Evolutionary conservation across 2,888 invertebrate species (phyloP).

Genomic region (Hedychridium roseum): DNA sequence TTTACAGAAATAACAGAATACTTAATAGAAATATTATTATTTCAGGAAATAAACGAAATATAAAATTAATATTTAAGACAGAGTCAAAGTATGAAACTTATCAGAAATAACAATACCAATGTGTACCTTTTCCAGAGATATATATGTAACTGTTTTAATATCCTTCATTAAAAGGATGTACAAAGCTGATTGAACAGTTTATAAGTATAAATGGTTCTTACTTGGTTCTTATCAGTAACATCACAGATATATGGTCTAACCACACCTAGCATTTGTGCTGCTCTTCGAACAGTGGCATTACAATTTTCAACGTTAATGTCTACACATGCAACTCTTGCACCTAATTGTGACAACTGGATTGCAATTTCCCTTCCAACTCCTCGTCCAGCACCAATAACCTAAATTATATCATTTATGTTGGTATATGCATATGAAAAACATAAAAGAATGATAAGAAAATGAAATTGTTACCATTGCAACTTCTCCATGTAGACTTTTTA

Average conservation of each 20-base stretch:
- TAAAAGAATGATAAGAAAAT: neutral
- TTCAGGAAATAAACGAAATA: too few relatives aligned
- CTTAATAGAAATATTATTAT: too few relatives aligned
- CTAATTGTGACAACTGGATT: constrained; percentile 68
- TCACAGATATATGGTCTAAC: constrained; percentile 68
- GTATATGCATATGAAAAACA: constrained; percentile 6
- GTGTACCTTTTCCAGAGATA: neutral
- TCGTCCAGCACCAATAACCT: constrained; percentile 77
- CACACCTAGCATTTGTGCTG: constrained; percentile 64
- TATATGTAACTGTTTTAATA: too few relatives aligned
- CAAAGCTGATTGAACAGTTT: too few relatives aligned
- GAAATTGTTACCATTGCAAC: constrained; percentile 68
- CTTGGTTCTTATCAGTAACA: constrained; percentile 67
- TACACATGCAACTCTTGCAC: constrained; percentile 72
- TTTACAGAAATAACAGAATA: constrained; percentile 12
- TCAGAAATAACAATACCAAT: neutral
- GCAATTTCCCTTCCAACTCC: constrained; percentile 74
- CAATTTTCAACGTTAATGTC: constrained; percentile 70
- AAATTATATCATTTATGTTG: constrained; percentile 14
- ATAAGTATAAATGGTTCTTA: too few relatives aligned
- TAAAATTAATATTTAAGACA: constrained; percentile 2
- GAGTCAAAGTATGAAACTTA: neutral
- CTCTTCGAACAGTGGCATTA: constrained; percentile 64
- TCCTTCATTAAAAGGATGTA: neutral
- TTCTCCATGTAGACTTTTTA: constrained; percentile 71